Base-by-base conservation (phyloP, 2,888 invertebrate species). In the Sphinx pinastri region DNA sequence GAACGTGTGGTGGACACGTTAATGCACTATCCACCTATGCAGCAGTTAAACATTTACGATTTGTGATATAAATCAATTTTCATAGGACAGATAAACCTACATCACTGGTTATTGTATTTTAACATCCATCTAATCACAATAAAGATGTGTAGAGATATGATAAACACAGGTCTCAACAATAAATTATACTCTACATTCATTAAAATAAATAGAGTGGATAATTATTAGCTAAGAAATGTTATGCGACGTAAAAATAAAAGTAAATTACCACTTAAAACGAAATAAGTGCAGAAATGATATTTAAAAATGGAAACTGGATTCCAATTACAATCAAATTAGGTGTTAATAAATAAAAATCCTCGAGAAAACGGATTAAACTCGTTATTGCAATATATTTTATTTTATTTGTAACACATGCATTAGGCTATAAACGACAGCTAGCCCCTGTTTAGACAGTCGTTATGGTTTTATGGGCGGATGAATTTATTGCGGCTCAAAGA, bases 381-480 rank as follows among this genome's bases (percentile, higher is more conserved):
- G 77, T 83, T 82, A 84, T 82, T 79, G 80, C 78, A 77, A 75
- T 77, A 76, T 75, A 77, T 77, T 75, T 76, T 77, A 80, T 81
- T 85, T 85, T 85, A 82, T 81, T 83, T 85, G 78, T 83, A 84
- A 86, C 86, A 84, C 80, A 79, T 83, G 84, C 84, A 91, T 90
- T 88, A 89, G 85, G 84, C 84, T 78, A 84, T 89, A 90, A 90
- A 91, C 79, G 90, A 88, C 89, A 84, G 87, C 88, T 87, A 91
- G 88, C 88, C 92, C 84, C 90, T 92, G 89, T 92, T 93, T 91
- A 92, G 92, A 89, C 89, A 88, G 90, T 91, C 92, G 90, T 92
- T 92, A 90, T 83, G 78, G 81, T 81, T 93, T 93, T 91, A 93
- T 90, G 92, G 81, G 82, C 85, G 85, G 82, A 86, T 83, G 87